Percentiles rank a stretch among this genome's conserved stretches.
phyloP scores from a whole-genome alignment of 2,888 invertebrate species.

The Andrena dorsata region DNA sequence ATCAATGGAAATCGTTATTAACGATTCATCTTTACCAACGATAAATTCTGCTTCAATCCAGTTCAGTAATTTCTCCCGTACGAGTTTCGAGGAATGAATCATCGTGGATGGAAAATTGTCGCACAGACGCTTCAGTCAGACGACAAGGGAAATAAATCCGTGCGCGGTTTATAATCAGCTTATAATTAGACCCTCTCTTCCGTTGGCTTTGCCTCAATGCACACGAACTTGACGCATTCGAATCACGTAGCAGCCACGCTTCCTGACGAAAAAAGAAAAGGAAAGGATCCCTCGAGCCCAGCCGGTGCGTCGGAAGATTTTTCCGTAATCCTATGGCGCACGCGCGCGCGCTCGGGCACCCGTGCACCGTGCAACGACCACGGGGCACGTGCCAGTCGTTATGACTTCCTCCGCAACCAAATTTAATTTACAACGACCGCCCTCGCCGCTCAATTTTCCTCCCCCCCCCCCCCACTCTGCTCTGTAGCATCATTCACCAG shows the following conservation, averaged over 20 bases:
- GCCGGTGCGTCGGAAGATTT: conserved; percentile 58
- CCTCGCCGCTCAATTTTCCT: conserved; percentile 69
- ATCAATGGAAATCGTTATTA: neutral
- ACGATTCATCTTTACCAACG: neutral
- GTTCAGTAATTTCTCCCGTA: neutral
- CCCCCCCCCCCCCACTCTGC: neutral
- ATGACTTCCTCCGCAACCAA: conserved; percentile 78
- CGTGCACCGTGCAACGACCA: conserved; percentile 52
- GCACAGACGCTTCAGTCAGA: conserved; percentile 23
- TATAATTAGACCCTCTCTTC: conserved; percentile 64
- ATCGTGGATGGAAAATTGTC: conserved; percentile 27
- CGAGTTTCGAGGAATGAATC: conserved; percentile 26
- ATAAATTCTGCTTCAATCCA: neutral
- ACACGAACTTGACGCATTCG: conserved; percentile 66
- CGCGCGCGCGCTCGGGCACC: conserved; percentile 49
- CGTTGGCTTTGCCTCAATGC: conserved; percentile 37
- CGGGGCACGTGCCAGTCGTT: conserved; percentile 78
- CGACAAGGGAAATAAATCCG: conserved; percentile 37
- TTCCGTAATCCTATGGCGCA: conserved; percentile 64
- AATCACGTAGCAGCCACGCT: conserved; percentile 80
- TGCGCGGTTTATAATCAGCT: conserved; percentile 61
- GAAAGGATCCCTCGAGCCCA: neutral
- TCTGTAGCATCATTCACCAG: conserved; percentile 36
- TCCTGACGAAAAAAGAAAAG: conserved; percentile 72
- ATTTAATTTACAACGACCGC: conserved; percentile 78